Percentiles rank a stretch among this genome's conserved stretches.
phyloP scores from a whole-genome alignment of 37 sponge, comb jelly and placozoan genomes.

The Chondrosia reniformis region DNA sequence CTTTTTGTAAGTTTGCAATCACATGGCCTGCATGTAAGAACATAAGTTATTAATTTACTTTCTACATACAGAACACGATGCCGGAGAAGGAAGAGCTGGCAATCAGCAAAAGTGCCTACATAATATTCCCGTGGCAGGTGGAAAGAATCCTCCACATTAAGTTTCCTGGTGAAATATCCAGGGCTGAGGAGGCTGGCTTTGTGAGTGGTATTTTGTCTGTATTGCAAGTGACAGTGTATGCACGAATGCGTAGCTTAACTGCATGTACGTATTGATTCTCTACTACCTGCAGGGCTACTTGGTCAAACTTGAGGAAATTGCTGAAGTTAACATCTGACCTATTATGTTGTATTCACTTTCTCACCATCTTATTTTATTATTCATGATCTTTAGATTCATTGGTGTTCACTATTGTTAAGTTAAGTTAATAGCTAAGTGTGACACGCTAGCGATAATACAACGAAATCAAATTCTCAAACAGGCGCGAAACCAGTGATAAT shows the following conservation, averaged over 20 bases:
- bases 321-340: background rate
- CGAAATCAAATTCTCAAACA: no score
- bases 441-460: no score
- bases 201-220: background rate
- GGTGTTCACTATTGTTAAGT: no score
- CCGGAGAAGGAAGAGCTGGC: constrained; percentile 6
- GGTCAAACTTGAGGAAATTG: background rate
- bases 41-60: background rate
- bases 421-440: no score
- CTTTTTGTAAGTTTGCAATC: background rate
- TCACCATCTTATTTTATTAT: no score
- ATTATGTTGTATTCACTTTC: no score
- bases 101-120: background rate
- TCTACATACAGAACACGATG: constrained; percentile 1
- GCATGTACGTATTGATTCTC: no score
- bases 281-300: no score
- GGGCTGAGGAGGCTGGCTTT: constrained; percentile 4
- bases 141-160: background rate
- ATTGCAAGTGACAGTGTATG: no score
- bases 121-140: background rate
- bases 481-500: no score
- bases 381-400: no score
- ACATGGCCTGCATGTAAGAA: constrained; percentile 2
- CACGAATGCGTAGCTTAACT: no score
- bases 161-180: background rate